phyloP scores from a whole-genome alignment of 2,888 invertebrate species.

The Dasysyrphus albostriatus region DNA sequence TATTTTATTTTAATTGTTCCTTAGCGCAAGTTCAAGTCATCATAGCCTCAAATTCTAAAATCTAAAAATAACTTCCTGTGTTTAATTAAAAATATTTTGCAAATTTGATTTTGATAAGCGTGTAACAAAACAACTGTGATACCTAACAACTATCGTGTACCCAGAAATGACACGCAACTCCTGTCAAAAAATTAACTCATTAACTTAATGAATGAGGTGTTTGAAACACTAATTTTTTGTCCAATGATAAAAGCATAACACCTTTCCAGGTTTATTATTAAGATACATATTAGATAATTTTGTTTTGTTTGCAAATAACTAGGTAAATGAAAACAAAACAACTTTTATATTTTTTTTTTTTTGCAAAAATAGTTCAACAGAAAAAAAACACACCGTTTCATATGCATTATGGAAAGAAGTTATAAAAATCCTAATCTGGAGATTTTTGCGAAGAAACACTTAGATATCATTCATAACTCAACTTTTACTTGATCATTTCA shows the following conservation, averaged over 20 bases:
- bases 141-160: neutral
- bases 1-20: too few relatives aligned
- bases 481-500: conserved; percentile 40
- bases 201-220: conserved; percentile 14
- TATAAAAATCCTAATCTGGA: neutral
- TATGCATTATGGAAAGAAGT: neutral
- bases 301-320: neutral
- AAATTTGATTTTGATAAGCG: neutral
- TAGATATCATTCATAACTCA: conserved; percentile 9
- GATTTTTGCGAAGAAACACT: neutral
- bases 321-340: neutral
- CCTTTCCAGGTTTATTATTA: conserved; percentile 8
- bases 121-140: neutral
- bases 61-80: neutral
- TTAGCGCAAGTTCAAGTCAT: neutral
- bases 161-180: conserved; percentile 8
- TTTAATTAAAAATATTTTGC: neutral
- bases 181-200: conserved; percentile 23
- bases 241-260: conserved; percentile 2
- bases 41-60: neutral
- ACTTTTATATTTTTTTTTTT: neutral
- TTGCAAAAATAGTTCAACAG: neutral
- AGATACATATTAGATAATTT: conserved; percentile 10
- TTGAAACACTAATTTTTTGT: neutral
- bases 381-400: neutral